Evolutionary conservation across 2,888 invertebrate species (phyloP), one percentile per base, ranked within the genome.

Genomic region (Drosophila kuntzei): DNA sequence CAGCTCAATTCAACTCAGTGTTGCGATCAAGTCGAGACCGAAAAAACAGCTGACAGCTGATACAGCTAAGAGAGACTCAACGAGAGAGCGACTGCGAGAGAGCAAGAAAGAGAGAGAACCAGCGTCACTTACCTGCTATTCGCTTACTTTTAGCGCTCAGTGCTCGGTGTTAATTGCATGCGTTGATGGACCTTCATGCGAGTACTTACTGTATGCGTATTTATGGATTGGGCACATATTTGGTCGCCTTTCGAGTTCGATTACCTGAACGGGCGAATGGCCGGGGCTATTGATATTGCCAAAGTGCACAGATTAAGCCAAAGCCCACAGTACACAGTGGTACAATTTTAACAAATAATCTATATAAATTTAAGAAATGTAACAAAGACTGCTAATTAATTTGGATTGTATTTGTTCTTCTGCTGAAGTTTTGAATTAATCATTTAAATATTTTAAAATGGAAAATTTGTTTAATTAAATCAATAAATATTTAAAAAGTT

Each of bases 201-300:
- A 54, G 54, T 53, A 18, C n/a, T 18, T 11, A 41, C 43, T 27
- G 34, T 54, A 53, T 16, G 34, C 20, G 34, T 37, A 39, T 55
- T 37, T 51, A 41, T 54, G 36, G 55, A 39, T 32, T 36, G 29
- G 20, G 20, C 34, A 41, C 51, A 46, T 18, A 54, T 49, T 58
- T 46, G 29, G 27, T 51, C 53, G 27, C 36, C 8, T 41, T 39
- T 61, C 29, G 73, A 55, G 73, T 75, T 75, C 74, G 58, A 73
- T 75, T 73, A 77, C 78, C 74, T 67, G 62, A 3, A 8, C 44
- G 41, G 60, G 66, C 72, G 22, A 74, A 77, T 62, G 73, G 22
- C 59, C 76, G 39, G 11, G 2, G 22, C 34, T 16, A 46, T 51
- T 55, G 51, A 54, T 49, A 50, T 49, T 53, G 46, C 14, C 47